Conservation (phyloP, 2,888 invertebrate species). For the Stomorhina lunata region DNA sequence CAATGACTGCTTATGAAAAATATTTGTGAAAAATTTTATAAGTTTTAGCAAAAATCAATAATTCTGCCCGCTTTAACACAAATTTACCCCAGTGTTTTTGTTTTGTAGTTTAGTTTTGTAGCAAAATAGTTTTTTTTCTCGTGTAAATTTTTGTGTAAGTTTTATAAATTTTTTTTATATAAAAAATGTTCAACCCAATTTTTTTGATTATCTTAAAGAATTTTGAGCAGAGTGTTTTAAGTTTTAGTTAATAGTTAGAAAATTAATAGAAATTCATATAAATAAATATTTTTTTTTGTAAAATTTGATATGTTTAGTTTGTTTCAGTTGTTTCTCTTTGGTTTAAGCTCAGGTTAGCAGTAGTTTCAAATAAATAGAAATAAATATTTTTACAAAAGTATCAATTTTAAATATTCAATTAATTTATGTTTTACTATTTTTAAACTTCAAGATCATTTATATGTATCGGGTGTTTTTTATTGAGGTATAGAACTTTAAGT, state of each 20-base stretch:
- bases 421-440: too few relatives aligned
- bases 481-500: too few relatives aligned
- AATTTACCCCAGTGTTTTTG: neutral
- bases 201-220: slow-evolving; percentile 41
- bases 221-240: slow-evolving; percentile 3
- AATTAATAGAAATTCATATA: neutral
- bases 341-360: slow-evolving; percentile 49
- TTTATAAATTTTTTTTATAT: neutral
- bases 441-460: too few relatives aligned
- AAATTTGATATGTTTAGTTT: slow-evolving; percentile 56
- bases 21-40: too few relatives aligned
- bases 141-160: slow-evolving; percentile 9
- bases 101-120: slow-evolving; percentile 9
- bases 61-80: too few relatives aligned
- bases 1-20: too few relatives aligned
- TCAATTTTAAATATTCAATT: too few relatives aligned
- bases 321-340: slow-evolving; percentile 26
- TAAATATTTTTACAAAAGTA: neutral
- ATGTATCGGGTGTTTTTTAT: too few relatives aligned
- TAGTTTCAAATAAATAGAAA: neutral
- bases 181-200: slow-evolving; percentile 43
- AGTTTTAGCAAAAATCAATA: too few relatives aligned
- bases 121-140: slow-evolving; percentile 9
- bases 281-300: too few relatives aligned
- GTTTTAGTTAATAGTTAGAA: neutral